Percentiles rank a stretch among this genome's conserved stretches.
These are phyloP conservation scores for Crypturellus undulatus DNA, from an alignment of 2,113 vertebrate genomes.

Conservation along the genomic window DNA sequence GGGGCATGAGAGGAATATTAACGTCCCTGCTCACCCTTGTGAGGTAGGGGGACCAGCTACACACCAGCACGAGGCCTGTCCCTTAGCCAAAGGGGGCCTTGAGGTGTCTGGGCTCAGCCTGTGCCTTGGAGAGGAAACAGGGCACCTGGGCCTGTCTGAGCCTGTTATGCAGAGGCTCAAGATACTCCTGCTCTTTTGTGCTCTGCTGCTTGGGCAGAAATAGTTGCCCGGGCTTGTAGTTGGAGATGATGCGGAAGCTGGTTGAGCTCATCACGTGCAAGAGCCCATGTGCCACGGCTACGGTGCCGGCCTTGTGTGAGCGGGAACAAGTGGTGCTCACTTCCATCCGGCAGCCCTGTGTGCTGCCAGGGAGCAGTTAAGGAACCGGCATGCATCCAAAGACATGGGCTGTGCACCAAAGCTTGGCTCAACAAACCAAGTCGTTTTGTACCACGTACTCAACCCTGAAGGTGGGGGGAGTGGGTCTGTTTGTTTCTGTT, in stretches of 20 bases:
- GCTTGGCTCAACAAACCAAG: rapidly evolving
- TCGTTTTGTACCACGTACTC: background rate
- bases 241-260: background rate
- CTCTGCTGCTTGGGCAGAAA: background rate
- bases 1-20: too few species aligned
- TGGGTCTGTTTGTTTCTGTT: too few species aligned
- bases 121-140: too few species aligned
- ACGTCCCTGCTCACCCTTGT: too few species aligned
- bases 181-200: background rate
- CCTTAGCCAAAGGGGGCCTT: too few species aligned
- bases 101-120: too few species aligned
- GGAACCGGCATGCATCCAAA: background rate
- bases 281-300: background rate
- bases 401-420: background rate
- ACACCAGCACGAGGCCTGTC: too few species aligned
- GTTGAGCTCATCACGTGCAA: rapidly evolving
- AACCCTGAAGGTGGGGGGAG: background rate
- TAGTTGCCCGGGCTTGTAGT: background rate
- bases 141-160: too few species aligned
- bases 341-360: background rate
- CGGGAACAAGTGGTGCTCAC: background rate
- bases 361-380: background rate
- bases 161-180: too few species aligned
- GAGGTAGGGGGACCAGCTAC: too few species aligned
- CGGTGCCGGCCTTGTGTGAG: background rate